Conservation (phyloP, 2,797 vertebrate species). For the Pseudochirops corinnae region DNA sequence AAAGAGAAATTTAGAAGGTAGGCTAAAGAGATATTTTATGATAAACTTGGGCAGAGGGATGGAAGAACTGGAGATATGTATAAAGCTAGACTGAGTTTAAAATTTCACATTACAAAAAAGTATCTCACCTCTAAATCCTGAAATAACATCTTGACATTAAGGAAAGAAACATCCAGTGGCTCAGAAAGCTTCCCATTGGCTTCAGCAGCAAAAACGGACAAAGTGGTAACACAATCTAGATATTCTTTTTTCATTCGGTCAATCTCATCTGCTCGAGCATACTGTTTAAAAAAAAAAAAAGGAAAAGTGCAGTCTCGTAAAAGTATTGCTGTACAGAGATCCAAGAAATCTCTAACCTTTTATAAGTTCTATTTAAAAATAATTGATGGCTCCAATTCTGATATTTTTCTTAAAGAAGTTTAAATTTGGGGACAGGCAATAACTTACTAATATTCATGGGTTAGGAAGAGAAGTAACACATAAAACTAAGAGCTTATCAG, state of each 20-base stretch:
- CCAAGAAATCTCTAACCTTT: neutral
- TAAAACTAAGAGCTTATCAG: neutral
- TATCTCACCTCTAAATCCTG: conserved; percentile 94
- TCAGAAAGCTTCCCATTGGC: conserved; percentile 91
- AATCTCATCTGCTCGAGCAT: conserved; percentile 95
- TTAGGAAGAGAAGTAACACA: conserved; percentile 1
- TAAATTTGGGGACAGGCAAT: conserved; percentile 11
- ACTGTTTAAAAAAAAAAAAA: conserved; percentile 86
- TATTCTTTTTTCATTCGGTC: conserved; percentile 95
- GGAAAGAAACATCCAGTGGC: conserved; percentile 93
- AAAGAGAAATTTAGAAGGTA: neutral
- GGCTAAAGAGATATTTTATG: neutral
- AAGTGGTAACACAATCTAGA: conserved; percentile 88
- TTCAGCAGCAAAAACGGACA: conserved; percentile 92
- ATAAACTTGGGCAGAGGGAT: neutral
- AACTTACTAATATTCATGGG: conserved; percentile 34
- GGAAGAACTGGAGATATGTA: neutral
- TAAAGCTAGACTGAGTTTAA: neutral
- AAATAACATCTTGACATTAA: conserved; percentile 93
- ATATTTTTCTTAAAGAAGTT: conserved; percentile 51
- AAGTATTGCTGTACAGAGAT: neutral
- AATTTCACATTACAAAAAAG: neutral
- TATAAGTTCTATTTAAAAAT: neutral
- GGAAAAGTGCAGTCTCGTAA: neutral
- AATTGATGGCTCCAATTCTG: neutral